A percentile compares a stretch with the other conserved stretches of the same genome.
These are phyloP conservation scores for Pseudopodoces humilis DNA, from an alignment of 2,113 vertebrate genomes.

Conservation along the genomic window DNA sequence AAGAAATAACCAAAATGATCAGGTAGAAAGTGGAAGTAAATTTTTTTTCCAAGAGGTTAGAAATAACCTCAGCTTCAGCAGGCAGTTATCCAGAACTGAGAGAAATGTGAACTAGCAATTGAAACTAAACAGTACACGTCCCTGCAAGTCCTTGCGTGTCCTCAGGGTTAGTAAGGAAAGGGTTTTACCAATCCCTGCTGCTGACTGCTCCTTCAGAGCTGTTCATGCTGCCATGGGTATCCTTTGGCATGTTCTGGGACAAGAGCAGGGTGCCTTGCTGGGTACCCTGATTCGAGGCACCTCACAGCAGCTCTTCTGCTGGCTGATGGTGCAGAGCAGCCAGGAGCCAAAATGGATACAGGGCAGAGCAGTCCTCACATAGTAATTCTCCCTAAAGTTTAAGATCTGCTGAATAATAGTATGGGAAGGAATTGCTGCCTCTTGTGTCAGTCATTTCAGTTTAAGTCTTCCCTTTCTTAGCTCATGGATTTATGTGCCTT, in stretches of 20 bases:
- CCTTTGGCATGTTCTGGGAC: background rate
- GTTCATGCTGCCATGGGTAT: background rate
- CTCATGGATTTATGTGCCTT: background rate
- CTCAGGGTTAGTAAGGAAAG: background rate
- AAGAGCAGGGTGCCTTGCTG: background rate
- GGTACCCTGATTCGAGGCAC: background rate
- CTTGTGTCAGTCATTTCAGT: background rate
- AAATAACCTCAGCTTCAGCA: background rate
- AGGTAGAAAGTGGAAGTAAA: background rate
- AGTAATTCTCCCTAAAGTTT: background rate
- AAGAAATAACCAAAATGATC: background rate
- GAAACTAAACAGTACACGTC: background rate
- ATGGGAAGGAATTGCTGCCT: background rate
- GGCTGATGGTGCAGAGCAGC: background rate
- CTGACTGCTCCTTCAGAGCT: background rate
- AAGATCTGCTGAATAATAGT: background rate
- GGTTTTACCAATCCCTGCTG: background rate
- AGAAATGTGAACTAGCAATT: background rate
- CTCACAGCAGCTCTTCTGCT: background rate
- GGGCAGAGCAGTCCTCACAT: background rate
- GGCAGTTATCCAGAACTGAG: background rate
- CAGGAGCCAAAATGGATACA: background rate
- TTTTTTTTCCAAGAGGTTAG: background rate
- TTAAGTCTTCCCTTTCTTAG: background rate
- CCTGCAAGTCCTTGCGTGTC: background rate